Percentiles rank a stretch among this genome's conserved stretches.
Evolutionary conservation across 92 coral and sea anemone genomes (phyloP).

Genomic region (Zoanthus gigantus): DNA sequence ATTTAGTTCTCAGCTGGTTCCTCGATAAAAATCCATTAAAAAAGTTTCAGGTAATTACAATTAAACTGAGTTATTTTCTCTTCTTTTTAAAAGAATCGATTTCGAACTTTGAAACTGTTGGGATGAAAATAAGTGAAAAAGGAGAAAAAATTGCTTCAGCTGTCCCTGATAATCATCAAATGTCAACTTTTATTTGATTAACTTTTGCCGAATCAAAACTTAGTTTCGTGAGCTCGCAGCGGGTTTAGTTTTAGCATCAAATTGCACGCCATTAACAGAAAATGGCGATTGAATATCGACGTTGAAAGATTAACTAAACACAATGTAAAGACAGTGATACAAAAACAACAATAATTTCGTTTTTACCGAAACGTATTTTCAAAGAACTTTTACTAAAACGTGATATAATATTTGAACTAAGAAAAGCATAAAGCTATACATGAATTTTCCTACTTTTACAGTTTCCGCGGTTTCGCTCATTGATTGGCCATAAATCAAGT

Average conservation of each 20-base stretch:
- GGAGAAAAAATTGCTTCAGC: background rate
- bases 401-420: no score
- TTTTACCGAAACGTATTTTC: no score
- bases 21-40: conserved; percentile 1
- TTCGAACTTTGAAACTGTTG: background rate
- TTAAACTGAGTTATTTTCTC: background rate
- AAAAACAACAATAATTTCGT: background rate
- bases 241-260: background rate
- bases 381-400: no score
- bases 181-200: background rate
- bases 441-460: no score
- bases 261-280: background rate
- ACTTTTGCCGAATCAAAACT: background rate
- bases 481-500: background rate
- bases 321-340: background rate
- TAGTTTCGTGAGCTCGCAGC: background rate
- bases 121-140: background rate
- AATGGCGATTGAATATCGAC: background rate
- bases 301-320: background rate
- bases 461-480: no score
- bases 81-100: background rate
- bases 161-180: background rate
- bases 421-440: no score
- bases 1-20: conserved; percentile 29
- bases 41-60: conserved; percentile 20